phyloP scores from a whole-genome alignment of 2,797 vertebrate species.

The Periparus ater region DNA sequence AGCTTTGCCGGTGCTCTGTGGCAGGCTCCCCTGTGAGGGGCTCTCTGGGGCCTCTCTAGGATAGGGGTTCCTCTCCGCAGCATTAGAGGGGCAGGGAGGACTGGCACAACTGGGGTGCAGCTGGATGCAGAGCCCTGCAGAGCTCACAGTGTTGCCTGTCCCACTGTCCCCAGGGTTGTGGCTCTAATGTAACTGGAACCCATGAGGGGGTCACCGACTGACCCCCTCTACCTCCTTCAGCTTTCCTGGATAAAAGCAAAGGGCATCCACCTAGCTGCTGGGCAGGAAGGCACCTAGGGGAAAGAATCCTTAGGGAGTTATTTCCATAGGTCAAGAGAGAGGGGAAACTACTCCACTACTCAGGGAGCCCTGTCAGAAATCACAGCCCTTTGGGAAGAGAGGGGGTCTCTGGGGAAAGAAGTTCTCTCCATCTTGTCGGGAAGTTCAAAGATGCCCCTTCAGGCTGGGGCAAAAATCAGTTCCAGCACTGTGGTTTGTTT shows the following conservation, averaged over 20 bases:
- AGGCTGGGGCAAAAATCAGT: neutral
- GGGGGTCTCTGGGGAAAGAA: neutral
- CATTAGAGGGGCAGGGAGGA: neutral
- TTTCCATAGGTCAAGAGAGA: neutral
- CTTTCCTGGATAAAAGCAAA: neutral
- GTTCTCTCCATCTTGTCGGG: neutral
- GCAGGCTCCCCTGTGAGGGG: neutral
- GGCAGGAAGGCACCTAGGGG: neutral
- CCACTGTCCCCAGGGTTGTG: neutral
- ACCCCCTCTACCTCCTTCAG: neutral
- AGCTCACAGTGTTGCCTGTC: rapidly evolving
- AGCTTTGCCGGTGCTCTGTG: neutral
- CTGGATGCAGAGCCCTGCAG: neutral
- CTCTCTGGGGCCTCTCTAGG: neutral
- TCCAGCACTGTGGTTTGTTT: neutral
- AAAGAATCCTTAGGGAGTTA: neutral
- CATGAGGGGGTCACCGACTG: neutral
- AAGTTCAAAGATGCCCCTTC: neutral
- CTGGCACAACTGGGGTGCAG: neutral
- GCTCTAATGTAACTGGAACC: neutral
- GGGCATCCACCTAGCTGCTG: neutral
- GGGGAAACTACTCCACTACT: neutral
- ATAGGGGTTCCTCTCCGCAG: neutral
- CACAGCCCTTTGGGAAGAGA: neutral
- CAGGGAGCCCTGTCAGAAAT: neutral